Base-by-base conservation (phyloP, 2,113 vertebrate genomes). In the Eulacestoma nigropectus region DNA sequence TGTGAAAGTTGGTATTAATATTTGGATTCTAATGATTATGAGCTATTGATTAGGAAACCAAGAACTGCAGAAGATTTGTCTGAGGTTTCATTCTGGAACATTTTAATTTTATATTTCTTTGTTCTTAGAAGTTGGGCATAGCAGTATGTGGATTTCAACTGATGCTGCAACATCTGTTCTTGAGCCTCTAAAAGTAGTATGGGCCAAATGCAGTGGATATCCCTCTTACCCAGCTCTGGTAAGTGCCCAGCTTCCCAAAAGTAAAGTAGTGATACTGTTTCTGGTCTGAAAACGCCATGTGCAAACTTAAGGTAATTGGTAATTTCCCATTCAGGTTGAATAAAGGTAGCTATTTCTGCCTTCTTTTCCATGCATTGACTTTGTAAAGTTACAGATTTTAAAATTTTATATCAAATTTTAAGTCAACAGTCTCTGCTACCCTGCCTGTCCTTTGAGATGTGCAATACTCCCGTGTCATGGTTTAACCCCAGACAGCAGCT, bases 151-250 rank as follows among this genome's bases (percentile, higher is more conserved):
- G 99, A 99, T 99, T 95, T 99, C 99, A 69, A 98, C 99, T 72
- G 99, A 98, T 39, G 98, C 99, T 69, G 98, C 99, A 60, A 98
- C 98, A 84, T 99, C 99, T 82, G 98, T 98, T 55, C 98, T 99
- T 97, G 99, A 99, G 98, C 99, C 99, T 92, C 97, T 99, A 87
- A 99, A 99, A 97, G 98, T 99, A 96, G 99, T 99, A 90, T 99
- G 99, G 99, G 99, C 99, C 98, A 99, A 99, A 98, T 99, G 99
- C 98, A 99, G 99, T 60, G 99, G 99, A 94, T 99, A 99, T 96
- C 99, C 99, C 65, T 99, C 99, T 74, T 99, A 99, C 97, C 99
- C 99, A 62, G 99, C 99, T 91, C 98, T 99, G 99, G 99, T 99
- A 98, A 99, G 99, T 98, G 29, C 13, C 11, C 30, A 30, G 13